Percentiles rank a stretch among this genome's conserved stretches.
These are phyloP conservation scores for Spheniscus mendiculus DNA, from an alignment of 2,113 vertebrate species.

Conservation along the genomic window DNA sequence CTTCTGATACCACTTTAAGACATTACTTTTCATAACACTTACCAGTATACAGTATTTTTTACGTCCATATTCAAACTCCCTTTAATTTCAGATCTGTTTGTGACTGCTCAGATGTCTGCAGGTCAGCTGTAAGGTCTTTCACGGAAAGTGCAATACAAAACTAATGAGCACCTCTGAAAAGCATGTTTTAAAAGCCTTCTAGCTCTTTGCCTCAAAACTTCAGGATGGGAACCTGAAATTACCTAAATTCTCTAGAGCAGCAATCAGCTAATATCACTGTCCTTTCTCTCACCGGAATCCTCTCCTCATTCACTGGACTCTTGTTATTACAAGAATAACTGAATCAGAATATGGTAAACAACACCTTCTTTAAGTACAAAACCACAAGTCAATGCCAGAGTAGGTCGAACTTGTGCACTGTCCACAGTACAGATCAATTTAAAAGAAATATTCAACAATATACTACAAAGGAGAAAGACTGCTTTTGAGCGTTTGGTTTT, in stretches of 20 bases:
- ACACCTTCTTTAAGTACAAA: background rate
- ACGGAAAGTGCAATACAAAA: background rate
- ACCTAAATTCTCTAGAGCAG: background rate
- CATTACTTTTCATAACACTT: background rate
- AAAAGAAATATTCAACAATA: background rate
- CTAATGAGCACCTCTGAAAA: background rate
- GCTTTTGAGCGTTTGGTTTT: background rate
- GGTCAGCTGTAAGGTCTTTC: background rate
- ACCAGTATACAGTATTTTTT: background rate
- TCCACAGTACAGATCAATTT: background rate
- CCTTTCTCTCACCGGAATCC: background rate
- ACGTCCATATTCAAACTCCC: background rate
- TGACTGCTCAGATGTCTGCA: background rate
- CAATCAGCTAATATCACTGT: background rate
- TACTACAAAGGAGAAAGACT: background rate
- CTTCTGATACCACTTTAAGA: too few relatives aligned
- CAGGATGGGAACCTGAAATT: background rate
- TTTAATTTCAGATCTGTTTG: background rate
- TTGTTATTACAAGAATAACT: background rate
- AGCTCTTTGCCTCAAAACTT: background rate
- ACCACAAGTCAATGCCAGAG: background rate
- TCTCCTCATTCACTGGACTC: background rate
- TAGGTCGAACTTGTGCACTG: background rate
- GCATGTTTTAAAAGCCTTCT: background rate
- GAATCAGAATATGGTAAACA: background rate